Evolutionary conservation across 2,888 invertebrate genomes (phyloP), one percentile per base, ranked within the genome.

Genomic region (Campopleginae sp.): DNA sequence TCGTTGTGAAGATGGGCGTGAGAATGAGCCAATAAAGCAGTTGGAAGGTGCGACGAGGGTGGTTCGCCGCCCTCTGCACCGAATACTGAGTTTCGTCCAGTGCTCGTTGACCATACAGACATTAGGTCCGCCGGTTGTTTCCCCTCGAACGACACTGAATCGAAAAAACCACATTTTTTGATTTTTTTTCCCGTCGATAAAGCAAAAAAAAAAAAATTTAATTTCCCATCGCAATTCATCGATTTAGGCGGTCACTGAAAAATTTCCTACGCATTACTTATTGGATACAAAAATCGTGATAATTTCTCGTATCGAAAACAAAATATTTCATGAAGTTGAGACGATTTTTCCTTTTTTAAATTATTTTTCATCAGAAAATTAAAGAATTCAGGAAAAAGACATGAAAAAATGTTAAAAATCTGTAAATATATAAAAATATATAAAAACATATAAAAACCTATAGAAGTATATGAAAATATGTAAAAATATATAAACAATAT

Each of bases 31-130:
- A 91, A 90, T 82, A 91, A 89, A 38, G 54, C 54, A 68, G 92
- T 89, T 70, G 92, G 90, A 75, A 90, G 89, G 71, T 92, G 92
- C 88, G 90, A 89, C 87, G 90, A 87, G 88, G 90, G 91, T 86
- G 89, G 88, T 87, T 89, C 87, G 85, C 90, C 92, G 89, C 90
- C 91, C 90, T 93, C 91, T 89, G 90, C 91, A 88, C 91, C 93
- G 89, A 92, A 93, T 83, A 92, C 89, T 90, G 93, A 92, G 89
- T 93, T 93, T 87, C 92, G 93, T 90, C 93, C 93, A 90, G 93
- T 93, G 89, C 93, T 93, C 81, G 93, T 92, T 75, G 93, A 93
- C 93, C 93, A 93, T 93, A 93, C 90, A 91, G 93, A 93, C 93
- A 93, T 93, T 89, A 93, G 93, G 92, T 90, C 90, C 79, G 87